Evolutionary conservation across 2,888 invertebrate genomes (phyloP), one percentile per base, ranked within the genome.

Genomic region (Nomada ferruginata): DNA sequence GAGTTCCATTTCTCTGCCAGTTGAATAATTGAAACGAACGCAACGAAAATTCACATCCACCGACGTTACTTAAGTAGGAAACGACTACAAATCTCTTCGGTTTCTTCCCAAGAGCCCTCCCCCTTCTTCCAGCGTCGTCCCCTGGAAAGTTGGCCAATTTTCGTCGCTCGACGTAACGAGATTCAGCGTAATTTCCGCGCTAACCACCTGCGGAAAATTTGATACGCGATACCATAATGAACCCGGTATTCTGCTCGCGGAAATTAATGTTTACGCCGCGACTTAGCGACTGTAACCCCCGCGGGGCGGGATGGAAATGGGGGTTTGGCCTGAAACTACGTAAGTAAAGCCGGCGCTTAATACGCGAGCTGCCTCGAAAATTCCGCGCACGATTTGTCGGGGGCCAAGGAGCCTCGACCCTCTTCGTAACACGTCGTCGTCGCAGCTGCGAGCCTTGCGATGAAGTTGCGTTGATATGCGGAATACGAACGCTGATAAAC

Each of bases 241-340:
- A 78, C 59, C 77, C 55, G 47, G 42, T 76, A 65, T 73, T 78
- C 64, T 57, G 36, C 66, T 69, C 63, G 76, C 59, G 79, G 64
- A 81, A 86, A 86, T 86, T 77, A 86, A 84, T 79, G 82, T 82
- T 86, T 86, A 87, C 77, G 82, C 77, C 68, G 65, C 60, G 82
- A 77, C 75, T 82, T 84, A 70, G 73, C 74, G 79, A 73, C 76
- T 65, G 78, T 23, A 68, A 44, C 64, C 76, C 65, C n/a, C 65
- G 47, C 15, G 1, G 1, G 59, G 36, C n/a, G 42, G 13, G 10
- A 44, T 2, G 1, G 11, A n/a, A n/a, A 26, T 18, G 26, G 20
- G 3, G 23, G 52, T 18, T 23, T 23, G 60, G 57, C 65, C 36
- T 20, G 61, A 61, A 53, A 50, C 55, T 42, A 36, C 69, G 65